phyloP scores from a whole-genome alignment of 2,888 invertebrate genomes.

The Bhutanitis thaidina region DNA sequence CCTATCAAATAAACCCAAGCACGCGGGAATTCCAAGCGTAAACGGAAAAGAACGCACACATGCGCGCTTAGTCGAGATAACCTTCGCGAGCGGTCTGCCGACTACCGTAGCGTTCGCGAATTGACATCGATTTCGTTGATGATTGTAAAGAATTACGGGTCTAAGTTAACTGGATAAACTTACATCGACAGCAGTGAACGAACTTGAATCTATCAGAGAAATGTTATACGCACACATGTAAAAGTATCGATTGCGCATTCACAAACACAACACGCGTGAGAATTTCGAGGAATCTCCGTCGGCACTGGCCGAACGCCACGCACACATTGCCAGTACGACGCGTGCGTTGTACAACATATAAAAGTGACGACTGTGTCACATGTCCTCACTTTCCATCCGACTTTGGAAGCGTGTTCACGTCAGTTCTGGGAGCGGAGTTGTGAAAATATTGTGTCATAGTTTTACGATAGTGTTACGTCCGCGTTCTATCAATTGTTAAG shows the following conservation, averaged over 20 bases:
- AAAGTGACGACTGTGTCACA: constrained; percentile 34
- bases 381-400: constrained; percentile 44
- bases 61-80: constrained; percentile 17
- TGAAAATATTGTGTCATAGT: constrained; percentile 75
- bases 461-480: constrained; percentile 28
- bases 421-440: constrained; percentile 44
- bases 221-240: constrained; percentile 39
- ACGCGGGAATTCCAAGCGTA: constrained; percentile 37
- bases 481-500: constrained; percentile 29
- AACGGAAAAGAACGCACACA: constrained; percentile 33
- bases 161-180: constrained; percentile 27
- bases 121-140: constrained; percentile 19
- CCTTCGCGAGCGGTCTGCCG: constrained; percentile 21
- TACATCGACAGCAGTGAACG: constrained; percentile 46
- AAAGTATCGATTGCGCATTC: constrained; percentile 26
- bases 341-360: constrained; percentile 28
- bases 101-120: constrained; percentile 28
- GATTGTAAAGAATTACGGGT: constrained; percentile 33
- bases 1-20: constrained; percentile 38
- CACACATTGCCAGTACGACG: constrained; percentile 47
- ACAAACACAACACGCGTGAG: constrained; percentile 37
- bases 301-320: constrained; percentile 38
- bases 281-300: constrained; percentile 61
- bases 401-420: constrained; percentile 45
- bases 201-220: constrained; percentile 27